Base-by-base conservation (phyloP, 2,113 vertebrate species). In the Pelodiscus sinensis region DNA sequence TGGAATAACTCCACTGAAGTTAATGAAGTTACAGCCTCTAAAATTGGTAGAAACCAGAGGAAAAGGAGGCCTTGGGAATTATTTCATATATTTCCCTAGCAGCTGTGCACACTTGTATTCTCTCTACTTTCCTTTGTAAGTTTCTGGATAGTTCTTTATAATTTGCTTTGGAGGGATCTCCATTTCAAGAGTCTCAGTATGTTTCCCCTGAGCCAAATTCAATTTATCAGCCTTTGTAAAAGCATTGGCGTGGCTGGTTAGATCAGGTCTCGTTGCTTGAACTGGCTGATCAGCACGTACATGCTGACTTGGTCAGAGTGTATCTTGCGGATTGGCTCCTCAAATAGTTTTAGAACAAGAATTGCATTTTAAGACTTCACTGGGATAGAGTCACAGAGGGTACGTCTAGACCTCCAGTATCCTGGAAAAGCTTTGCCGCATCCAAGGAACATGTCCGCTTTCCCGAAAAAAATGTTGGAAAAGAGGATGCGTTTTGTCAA, bases 311-410 rank as follows among this genome's bases (percentile, higher is more conserved):
- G 35, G 24, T 90, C 68, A 79, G 44, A 56, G 18, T 25, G 54
- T 10, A 6, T 86, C 14, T 55, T 35, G 35, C 44, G 21, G 35
- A 9, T 75, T 75, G 24, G 19, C 54, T 68, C 4, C 0, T 31
- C 81, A 56, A 2, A 55, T 5, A 87, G 62, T 44, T 91, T 85
- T 73, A 87, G 65, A 52, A 80, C 4, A 27, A 60, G 86, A 31
- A 90, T 93, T 94, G 25, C 54, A 55, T 44, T 2, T 29, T 56
- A 38, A 90, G 24, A 81, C 31, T 80, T 62, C 19, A 80, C n/a
- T 9, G 87, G 31, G 55, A 83, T 13, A 27, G 50, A 92, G 13
- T 8, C 83, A 86, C 44, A 44, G 44, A 44, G 44, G 44, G 44
- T 44, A 44, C 6, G 44, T 44, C 44, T 44, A 44, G 44, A 44